Percentiles rank a stretch among this genome's conserved stretches.
These are phyloP conservation scores for Cervus canadensis DNA, from an alignment of 2,113 vertebrate species.

Conservation along the genomic window DNA sequence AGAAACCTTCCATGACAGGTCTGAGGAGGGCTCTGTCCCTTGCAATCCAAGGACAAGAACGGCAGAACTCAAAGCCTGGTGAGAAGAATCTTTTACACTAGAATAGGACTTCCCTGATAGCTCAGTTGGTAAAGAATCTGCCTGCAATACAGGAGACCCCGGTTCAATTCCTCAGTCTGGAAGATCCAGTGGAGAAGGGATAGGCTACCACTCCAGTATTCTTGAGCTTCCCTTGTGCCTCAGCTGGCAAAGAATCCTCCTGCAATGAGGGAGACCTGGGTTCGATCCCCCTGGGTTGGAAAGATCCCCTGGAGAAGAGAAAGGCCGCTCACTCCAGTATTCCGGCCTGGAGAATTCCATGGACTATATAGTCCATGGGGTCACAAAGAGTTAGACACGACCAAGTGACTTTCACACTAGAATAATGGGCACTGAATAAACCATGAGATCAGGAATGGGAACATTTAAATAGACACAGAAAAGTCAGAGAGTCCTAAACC, in stretches of 20 bases:
- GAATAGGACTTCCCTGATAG: neutral
- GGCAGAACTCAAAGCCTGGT: too few species aligned
- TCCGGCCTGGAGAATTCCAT: neutral
- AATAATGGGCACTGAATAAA: neutral
- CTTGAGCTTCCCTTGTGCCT: neutral
- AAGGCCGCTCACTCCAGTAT: neutral
- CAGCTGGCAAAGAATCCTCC: neutral
- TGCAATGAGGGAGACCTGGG: neutral
- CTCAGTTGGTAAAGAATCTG: neutral
- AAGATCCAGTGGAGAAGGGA: neutral
- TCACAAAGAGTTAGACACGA: neutral
- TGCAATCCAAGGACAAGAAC: neutral
- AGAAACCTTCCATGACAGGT: accelerated
- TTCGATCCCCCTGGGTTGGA: neutral
- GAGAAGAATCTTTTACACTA: neutral
- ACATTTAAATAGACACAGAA: neutral
- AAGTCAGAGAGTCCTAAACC: neutral
- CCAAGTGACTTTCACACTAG: neutral
- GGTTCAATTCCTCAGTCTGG: neutral
- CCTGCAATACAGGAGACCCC: neutral
- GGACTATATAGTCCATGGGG: neutral
- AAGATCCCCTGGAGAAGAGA: neutral
- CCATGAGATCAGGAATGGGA: neutral
- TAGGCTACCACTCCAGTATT: neutral
- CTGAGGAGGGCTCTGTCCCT: too few species aligned